Percentiles rank a stretch among this genome's conserved stretches.
These are phyloP conservation scores for Aethes cnicana DNA, from an alignment of 2,888 invertebrate genomes.

Conservation along the genomic window DNA sequence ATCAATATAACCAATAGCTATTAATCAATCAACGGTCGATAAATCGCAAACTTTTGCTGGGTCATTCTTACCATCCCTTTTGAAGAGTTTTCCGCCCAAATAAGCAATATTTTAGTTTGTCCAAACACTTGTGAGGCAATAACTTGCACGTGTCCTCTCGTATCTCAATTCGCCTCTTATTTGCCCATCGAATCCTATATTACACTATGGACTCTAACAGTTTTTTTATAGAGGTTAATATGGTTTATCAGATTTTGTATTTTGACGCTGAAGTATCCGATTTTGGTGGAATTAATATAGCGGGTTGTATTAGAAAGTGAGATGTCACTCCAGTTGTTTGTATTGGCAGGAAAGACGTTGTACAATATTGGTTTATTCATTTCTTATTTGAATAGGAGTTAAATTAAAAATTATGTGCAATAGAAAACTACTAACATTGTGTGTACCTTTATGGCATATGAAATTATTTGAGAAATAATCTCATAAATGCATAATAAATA, in stretches of 20 bases:
- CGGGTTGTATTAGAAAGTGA: constrained; percentile 56
- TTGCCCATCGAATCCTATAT: constrained; percentile 46
- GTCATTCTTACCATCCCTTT: constrained; percentile 38
- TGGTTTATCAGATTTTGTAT: constrained; percentile 29
- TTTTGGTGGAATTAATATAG: constrained; percentile 66
- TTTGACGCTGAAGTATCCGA: constrained; percentile 40
- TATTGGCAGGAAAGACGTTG: too few species aligned
- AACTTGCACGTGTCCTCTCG: constrained; percentile 73
- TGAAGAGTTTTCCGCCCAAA: constrained; percentile 66
- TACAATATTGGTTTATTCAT: too few species aligned
- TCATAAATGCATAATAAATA: too few species aligned
- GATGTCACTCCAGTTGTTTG: constrained; percentile 11
- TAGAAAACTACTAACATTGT: too few species aligned
- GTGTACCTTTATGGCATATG: too few species aligned
- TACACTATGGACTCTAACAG: constrained; percentile 28
- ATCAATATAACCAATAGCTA: background rate
- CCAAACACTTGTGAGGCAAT: constrained; percentile 78
- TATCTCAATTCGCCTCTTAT: constrained; percentile 71
- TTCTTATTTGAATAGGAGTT: too few species aligned
- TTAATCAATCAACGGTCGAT: constrained; percentile 25
- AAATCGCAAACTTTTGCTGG: constrained; percentile 27
- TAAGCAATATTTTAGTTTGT: constrained; percentile 75
- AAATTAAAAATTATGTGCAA: too few species aligned
- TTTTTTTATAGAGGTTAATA: constrained; percentile 18
- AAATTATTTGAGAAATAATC: too few species aligned